Evolutionary conservation across 1,140 invertebrate genomes (phyloP).

Genomic region (Macrostomum lignano): DNA sequence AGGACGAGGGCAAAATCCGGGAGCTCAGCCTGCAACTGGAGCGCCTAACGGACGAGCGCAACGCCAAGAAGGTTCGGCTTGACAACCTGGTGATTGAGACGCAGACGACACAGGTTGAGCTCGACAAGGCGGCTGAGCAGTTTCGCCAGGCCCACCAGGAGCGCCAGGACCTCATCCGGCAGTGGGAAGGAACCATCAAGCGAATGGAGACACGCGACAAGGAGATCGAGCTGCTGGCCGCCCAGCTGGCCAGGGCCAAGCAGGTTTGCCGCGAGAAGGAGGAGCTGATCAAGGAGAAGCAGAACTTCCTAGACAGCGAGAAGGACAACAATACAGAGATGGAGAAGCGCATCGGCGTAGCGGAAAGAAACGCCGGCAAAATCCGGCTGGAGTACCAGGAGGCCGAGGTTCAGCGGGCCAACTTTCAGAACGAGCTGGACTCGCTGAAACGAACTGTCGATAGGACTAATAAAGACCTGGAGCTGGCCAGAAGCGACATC

Average conservation of each 20-base stretch:
- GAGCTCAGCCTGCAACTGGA: slow-evolving; percentile 22
- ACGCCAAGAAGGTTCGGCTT: slow-evolving; percentile 13
- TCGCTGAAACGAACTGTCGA: slow-evolving; percentile 25
- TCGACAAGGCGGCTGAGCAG: slow-evolving; percentile 27
- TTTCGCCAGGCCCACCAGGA: slow-evolving; percentile 23
- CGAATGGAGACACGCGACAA: slow-evolving; percentile 26
- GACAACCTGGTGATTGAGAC: slow-evolving; percentile 24
- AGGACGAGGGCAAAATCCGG: slow-evolving; percentile 27
- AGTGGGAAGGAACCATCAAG: slow-evolving; percentile 26
- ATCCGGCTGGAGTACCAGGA: slow-evolving; percentile 13
- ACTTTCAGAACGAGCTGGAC: slow-evolving; percentile 12
- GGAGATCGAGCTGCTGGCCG: slow-evolving; percentile 23
- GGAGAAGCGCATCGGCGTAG: slow-evolving; percentile 20
- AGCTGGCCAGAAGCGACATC: slow-evolving; percentile 16
- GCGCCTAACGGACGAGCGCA: slow-evolving; percentile 18
- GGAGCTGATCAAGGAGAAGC: slow-evolving; percentile 19
- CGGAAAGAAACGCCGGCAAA: slow-evolving; percentile 15
- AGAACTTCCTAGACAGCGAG: slow-evolving; percentile 21
- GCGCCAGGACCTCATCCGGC: slow-evolving; percentile 21
- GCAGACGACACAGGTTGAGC: slow-evolving; percentile 21
- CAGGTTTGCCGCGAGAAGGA: slow-evolving; percentile 18
- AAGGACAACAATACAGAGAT: slow-evolving; percentile 22
- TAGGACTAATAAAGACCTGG: slow-evolving; percentile 22
- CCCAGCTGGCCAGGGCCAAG: slow-evolving; percentile 18
- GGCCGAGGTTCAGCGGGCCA: background rate